Evolutionary conservation across 2,888 invertebrate species (phyloP).

Genomic region (Clostera curtula): DNA sequence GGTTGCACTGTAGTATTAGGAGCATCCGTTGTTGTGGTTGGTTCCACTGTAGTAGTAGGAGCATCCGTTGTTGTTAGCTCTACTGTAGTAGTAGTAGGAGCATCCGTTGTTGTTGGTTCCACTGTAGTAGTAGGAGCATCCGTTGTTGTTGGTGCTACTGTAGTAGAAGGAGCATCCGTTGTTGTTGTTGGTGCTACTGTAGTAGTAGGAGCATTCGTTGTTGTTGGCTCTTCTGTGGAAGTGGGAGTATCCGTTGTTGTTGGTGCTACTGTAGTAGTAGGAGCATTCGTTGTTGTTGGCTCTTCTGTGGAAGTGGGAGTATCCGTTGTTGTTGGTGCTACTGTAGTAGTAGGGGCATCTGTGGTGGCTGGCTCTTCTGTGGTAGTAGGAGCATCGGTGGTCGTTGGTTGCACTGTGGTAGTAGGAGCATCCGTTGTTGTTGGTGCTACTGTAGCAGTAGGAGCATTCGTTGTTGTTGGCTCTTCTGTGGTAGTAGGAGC

Average conservation of each 20-base stretch:
- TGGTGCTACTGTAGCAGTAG: slow-evolving; percentile 2
- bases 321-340: background rate
- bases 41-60: background rate
- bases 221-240: background rate
- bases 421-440: slow-evolving; percentile 1
- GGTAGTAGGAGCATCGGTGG: slow-evolving; percentile 1
- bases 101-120: slow-evolving; percentile 1
- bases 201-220: background rate
- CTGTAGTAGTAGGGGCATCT: background rate
- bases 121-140: slow-evolving; percentile 1
- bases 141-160: slow-evolving; percentile 4
- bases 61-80: slow-evolving; percentile 2
- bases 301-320: background rate
- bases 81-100: slow-evolving; percentile 4
- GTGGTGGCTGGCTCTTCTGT: background rate
- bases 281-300: background rate
- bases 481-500: slow-evolving; percentile 4
- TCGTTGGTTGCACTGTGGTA: background rate
- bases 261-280: background rate
- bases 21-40: slow-evolving; percentile 7
- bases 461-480: slow-evolving; percentile 2
- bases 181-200: slow-evolving; percentile 1
- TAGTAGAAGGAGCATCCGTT: no score
- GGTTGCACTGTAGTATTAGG: slow-evolving; percentile 2
- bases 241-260: background rate